phyloP scores from a whole-genome alignment of 2,888 invertebrate genomes.

The Thelaira solivaga region DNA sequence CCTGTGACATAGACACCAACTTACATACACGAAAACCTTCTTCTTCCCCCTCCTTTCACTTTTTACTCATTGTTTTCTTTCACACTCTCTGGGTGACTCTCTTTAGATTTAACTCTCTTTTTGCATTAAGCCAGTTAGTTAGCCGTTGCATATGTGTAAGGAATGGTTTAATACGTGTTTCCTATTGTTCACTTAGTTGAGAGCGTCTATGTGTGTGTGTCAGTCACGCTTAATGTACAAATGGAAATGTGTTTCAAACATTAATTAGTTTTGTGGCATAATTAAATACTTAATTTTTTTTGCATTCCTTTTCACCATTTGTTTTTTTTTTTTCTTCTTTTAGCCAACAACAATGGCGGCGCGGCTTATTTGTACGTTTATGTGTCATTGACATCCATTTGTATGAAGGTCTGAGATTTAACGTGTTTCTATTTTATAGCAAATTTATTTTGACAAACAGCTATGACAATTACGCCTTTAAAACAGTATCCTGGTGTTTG shows the following conservation, averaged over 20 bases:
- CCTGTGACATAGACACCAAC: too few species aligned
- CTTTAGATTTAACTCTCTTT: background rate
- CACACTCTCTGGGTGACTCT: background rate
- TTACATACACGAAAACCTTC: too few species aligned
- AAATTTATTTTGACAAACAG: background rate
- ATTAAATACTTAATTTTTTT: constrained; percentile 22
- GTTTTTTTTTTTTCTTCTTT: background rate
- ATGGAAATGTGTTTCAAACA: constrained; percentile 36
- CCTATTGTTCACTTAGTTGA: background rate
- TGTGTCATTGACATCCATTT: constrained; percentile 29
- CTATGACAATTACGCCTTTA: background rate
- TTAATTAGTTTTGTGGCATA: constrained; percentile 56
- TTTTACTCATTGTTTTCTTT: background rate
- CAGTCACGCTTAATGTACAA: background rate
- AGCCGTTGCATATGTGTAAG: background rate
- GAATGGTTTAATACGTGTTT: constrained; percentile 3
- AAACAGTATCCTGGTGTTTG: too few species aligned
- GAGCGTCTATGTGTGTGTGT: background rate
- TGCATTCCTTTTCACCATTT: background rate
- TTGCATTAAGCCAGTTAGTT: background rate
- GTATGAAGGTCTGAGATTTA: background rate
- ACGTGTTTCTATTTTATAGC: background rate
- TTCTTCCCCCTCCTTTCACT: background rate
- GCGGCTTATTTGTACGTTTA: constrained; percentile 11
- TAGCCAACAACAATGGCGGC: constrained; percentile 20